These are phyloP conservation scores for Battus philenor DNA, from an alignment of 1,140 invertebrate species.

Conservation along the genomic window DNA sequence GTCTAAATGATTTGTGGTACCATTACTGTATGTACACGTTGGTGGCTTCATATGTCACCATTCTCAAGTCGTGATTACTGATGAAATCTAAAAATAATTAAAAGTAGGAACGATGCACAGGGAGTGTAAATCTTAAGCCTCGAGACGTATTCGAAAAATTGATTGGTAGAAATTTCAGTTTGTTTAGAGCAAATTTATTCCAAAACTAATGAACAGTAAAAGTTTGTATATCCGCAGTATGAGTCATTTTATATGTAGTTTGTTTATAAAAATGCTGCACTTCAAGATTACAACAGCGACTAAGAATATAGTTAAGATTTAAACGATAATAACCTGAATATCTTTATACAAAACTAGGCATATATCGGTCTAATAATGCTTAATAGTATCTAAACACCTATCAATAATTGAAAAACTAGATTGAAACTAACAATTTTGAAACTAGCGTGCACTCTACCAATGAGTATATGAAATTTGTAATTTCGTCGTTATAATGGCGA, in stretches of 20 bases:
- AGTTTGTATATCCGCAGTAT: too few relatives aligned
- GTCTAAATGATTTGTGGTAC: constrained; percentile 41
- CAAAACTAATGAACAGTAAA: too few relatives aligned
- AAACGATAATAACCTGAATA: constrained; percentile 4
- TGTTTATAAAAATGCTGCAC: too few relatives aligned
- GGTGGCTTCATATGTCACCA: constrained; percentile 1
- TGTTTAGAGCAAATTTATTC: too few relatives aligned
- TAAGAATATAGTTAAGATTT: too few relatives aligned
- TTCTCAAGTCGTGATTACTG: not conserved
- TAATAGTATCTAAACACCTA: constrained; percentile 22
- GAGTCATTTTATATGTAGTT: too few relatives aligned
- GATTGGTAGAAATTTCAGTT: too few relatives aligned
- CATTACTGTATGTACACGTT: constrained; percentile 32
- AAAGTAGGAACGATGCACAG: not conserved
- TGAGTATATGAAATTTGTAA: constrained; percentile 35
- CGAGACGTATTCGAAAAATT: too few relatives aligned
- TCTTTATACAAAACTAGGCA: constrained; percentile 24
- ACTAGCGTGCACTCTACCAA: constrained; percentile 70
- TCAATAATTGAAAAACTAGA: constrained; percentile 48
- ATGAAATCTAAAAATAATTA: constrained; percentile 6
- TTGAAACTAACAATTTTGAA: constrained; percentile 67
- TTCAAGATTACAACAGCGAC: too few relatives aligned
- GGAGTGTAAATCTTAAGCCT: too few relatives aligned
- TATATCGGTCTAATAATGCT: constrained; percentile 25
- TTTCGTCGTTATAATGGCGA: constrained; percentile 12